Conservation (phyloP, 2,888 invertebrate genomes). For the Parnassius apollo region DNA sequence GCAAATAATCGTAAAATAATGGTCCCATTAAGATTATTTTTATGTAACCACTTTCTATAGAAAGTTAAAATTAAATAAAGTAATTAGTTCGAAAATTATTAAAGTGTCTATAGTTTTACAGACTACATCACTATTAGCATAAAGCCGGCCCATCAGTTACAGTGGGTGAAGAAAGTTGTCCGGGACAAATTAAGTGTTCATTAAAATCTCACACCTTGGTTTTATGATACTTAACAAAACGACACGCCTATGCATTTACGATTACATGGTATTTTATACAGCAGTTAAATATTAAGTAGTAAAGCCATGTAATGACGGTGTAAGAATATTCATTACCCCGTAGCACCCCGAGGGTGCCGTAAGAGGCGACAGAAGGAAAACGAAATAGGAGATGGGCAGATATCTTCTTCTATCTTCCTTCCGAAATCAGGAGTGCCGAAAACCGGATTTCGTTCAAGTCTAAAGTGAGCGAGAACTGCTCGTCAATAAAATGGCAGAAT, state of each 20-base stretch:
- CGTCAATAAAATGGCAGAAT: no score
- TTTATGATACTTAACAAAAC: slow-evolving; percentile 6
- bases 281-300: not conserved
- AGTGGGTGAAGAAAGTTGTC: slow-evolving; percentile 32
- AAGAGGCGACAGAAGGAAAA: no score
- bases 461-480: no score
- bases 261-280: slow-evolving; percentile 6
- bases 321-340: no score
- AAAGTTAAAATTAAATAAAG: slow-evolving; percentile 20
- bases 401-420: no score
- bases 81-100: slow-evolving; percentile 11
- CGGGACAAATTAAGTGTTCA: slow-evolving; percentile 32
- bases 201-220: slow-evolving; percentile 29
- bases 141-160: slow-evolving; percentile 7
- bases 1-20: slow-evolving; percentile 2
- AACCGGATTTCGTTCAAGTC: no score
- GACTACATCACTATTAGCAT: slow-evolving; percentile 1
- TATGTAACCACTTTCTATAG: slow-evolving; percentile 22
- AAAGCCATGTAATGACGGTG: no score
- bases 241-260: slow-evolving; percentile 7
- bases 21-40: slow-evolving; percentile 17
- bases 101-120: slow-evolving; percentile 4
- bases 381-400: no score
- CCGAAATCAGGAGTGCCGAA: no score
- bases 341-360: no score